Evolutionary conservation across 1,140 invertebrate species (phyloP), one percentile per base, ranked within the genome.

Genomic region (Brachionus angularis): DNA sequence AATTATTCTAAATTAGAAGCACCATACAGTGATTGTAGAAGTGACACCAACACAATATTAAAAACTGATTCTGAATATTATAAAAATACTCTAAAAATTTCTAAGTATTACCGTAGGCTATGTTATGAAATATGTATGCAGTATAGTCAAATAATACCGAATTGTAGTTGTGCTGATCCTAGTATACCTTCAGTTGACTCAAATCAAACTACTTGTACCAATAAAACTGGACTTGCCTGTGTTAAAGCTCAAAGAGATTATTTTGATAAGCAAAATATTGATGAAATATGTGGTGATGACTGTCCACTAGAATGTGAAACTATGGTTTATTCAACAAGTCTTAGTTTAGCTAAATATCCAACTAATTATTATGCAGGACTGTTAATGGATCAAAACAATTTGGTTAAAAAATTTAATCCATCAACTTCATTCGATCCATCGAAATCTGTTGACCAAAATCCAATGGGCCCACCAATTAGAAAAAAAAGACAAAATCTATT

Each of bases 221-320:
- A 50, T 0, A 5, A 7, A 8, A 47, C 5, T 3, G 27, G 1
- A 2, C 36, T 46, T 12, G 36, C 1, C 1, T 46, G 62, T 46
- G 39, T 67, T n/a, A 67, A 67, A 46, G 1, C n/a, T 16, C 46
- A 47, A 29, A 46, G 62, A 46, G 42, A 67, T 31, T 8, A 25
- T 46, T 67, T 67, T 34, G 42, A 67, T 67, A 21, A n/a, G 5
- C 18, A 58, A 58, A 50, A 67, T 50, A 67, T 67, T 67, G 62
- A 67, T 31, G 25, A 47, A 16, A 27, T 47, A 14, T 67, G 62
- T 50, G 62, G 62, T 25, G 1, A 8, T 33, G 31, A 25, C 31
- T 67, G 62, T 34, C 62, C 62, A 16, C 7, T 18, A 12, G 39
- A 47, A 21, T 67, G 62, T 34, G n/a, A 47, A 8, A 1, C 25